Conservation (phyloP, 35 echinoderm and acorn worm genomes). For the Heliocidaris erythrogramma region DNA sequence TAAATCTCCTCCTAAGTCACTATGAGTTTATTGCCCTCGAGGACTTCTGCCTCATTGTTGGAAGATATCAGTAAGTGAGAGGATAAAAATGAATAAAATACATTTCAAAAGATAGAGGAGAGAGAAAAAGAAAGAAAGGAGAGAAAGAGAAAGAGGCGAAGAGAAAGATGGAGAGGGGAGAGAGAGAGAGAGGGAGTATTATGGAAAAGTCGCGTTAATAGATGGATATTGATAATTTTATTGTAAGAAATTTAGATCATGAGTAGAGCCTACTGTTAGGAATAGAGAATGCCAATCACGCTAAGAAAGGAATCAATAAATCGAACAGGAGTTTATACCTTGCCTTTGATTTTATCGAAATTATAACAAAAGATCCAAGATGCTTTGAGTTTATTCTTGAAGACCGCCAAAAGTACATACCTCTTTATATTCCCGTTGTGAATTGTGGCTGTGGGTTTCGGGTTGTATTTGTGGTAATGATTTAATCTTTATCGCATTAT, state of each 20-base stretch:
- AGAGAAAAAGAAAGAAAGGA: neutral
- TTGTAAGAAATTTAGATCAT: neutral
- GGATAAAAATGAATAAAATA: neutral
- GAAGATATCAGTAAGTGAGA: neutral
- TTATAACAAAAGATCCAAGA: neutral
- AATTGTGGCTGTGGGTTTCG: neutral
- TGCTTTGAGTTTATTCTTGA: neutral
- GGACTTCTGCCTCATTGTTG: neutral
- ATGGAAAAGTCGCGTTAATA: too few species aligned
- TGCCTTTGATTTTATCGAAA: neutral
- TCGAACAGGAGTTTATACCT: neutral
- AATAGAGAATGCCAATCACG: neutral
- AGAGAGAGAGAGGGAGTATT: too few species aligned
- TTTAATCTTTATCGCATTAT: neutral
- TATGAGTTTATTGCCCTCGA: constrained; percentile 1
- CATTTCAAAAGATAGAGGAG: neutral
- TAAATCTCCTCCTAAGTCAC: neutral
- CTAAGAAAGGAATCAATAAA: neutral
- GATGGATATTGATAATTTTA: neutral
- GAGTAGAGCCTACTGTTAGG: neutral
- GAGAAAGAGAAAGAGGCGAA: neutral
- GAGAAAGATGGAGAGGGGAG: neutral
- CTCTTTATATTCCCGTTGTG: neutral
- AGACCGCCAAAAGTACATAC: neutral
- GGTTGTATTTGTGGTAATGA: neutral